Evolutionary conservation across 2,797 vertebrate genomes (phyloP).

Genomic region (Danionella dracula): DNA sequence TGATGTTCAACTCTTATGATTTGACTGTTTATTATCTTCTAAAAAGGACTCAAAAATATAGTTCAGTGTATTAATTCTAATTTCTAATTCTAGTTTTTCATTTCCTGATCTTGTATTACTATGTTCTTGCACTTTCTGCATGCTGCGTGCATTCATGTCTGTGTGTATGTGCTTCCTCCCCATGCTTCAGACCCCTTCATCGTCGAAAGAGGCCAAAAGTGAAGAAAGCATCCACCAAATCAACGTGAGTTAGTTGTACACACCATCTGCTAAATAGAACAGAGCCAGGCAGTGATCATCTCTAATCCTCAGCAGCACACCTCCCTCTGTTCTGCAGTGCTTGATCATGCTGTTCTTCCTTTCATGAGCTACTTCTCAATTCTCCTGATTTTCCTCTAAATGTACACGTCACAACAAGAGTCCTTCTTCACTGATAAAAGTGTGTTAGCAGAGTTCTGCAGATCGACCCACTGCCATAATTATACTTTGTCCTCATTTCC

Average conservation of each 20-base stretch:
- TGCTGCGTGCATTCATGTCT: conserved; percentile 63
- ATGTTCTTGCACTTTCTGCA: no score
- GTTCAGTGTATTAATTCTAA: no score
- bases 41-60: no score
- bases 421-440: conserved; percentile 6
- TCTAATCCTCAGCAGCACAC: conserved; percentile 39
- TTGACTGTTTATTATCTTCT: no score
- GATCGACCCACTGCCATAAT: conserved; percentile 1
- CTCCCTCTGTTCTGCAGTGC: conserved; percentile 50
- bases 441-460: not conserved
- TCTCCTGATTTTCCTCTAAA: conserved; percentile 26
- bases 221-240: conserved; percentile 92
- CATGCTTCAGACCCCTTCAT: conserved; percentile 88
- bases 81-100: no score
- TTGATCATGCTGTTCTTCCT: conserved; percentile 37
- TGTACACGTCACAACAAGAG: conserved; percentile 6
- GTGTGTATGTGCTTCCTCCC: conserved; percentile 61
- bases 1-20: no score
- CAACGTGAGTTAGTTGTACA: conserved; percentile 86
- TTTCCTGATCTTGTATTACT: no score
- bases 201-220: conserved; percentile 96
- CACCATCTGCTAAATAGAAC: conserved; percentile 62
- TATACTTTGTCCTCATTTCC: conserved; percentile 3
- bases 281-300: conserved; percentile 50
- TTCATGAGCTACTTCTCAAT: conserved; percentile 7